These are phyloP conservation scores for Phthorimaea operculella DNA, from an alignment of 1,140 invertebrate genomes.

Conservation along the genomic window DNA sequence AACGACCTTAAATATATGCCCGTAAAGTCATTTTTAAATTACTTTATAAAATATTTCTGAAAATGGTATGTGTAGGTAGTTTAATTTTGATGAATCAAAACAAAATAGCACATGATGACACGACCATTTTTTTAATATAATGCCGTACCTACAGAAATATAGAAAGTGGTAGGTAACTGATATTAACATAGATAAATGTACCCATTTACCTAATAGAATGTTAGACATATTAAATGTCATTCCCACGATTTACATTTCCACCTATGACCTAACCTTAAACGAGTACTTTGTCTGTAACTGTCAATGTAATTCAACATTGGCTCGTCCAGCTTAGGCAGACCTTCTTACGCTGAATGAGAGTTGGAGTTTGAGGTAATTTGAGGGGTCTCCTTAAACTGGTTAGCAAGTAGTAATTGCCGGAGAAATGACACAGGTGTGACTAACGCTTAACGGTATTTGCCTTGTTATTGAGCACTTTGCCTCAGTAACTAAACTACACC, in stretches of 20 bases:
- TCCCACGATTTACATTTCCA: conserved; percentile 48
- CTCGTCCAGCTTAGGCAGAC: neutral
- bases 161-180: no score
- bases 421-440: conserved; percentile 43
- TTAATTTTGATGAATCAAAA: neutral
- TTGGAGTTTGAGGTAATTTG: neutral
- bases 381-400: conserved; percentile 27
- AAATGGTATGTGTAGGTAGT: neutral
- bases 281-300: conserved; percentile 48
- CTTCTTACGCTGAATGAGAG: neutral
- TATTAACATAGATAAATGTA: no score
- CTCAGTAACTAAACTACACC: neutral
- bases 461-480: conserved; percentile 8
- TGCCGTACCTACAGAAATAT: no score
- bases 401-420: conserved; percentile 37
- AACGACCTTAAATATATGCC: neutral
- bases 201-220: neutral
- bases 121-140: no score
- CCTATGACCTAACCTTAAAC: conserved; percentile 46
- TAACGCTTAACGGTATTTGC: conserved; percentile 39
- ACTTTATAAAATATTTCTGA: neutral
- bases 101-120: neutral
- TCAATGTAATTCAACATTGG: conserved; percentile 28
- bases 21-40: neutral
- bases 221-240: conserved; percentile 15